Evolutionary conservation across 2,888 invertebrate genomes (phyloP), one percentile per base, ranked within the genome.

Genomic region (Ennomos fuscantarius): DNA sequence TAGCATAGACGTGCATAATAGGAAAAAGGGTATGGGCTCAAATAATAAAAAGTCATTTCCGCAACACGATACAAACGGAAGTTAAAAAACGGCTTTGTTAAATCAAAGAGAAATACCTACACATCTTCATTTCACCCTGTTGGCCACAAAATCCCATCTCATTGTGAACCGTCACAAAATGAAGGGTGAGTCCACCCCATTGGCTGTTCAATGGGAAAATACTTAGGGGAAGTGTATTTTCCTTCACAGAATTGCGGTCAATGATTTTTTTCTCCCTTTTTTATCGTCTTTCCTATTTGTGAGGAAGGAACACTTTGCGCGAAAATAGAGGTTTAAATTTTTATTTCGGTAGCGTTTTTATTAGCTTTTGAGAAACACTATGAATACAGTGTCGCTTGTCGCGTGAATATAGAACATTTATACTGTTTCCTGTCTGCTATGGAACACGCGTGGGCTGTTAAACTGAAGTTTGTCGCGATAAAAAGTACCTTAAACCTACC

Each of bases 151-250:
- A 52, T 53, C 24, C 47, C 46, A 12, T 57, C 48, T 66, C 66
- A 63, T 63, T 66, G 66, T 66, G 60, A 60, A 55, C 51, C 55
- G 47, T 63, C 60, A 55, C 62, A 58, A 60, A 66, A 63, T 63
- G 63, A 63, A 63, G 67, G 67, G 67, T 67, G 60, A 63, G 63
- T 60, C 53, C 62, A 65, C 65, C 67, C 67, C 62, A 67, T 67
- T 67, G 67, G 52, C 41, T 62, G 49, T 60, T 62, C 63, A 67
- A 67, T 65, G 62, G 60, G 55, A 51, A 60, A 52, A 54, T 57
- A 39, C 53, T 56, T 45, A 61, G 50, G 55, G 52, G 56, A 52
- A 62, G 53, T 60, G 49, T 59, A 55, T 55, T 56, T 65, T 62
- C 59, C 55, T 55, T 46, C 55, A 34, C 44, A 40, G 54, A 64